Evolutionary conservation across 2,113 vertebrate genomes (phyloP).

Genomic region (Ibidorhyncha struthersii): DNA sequence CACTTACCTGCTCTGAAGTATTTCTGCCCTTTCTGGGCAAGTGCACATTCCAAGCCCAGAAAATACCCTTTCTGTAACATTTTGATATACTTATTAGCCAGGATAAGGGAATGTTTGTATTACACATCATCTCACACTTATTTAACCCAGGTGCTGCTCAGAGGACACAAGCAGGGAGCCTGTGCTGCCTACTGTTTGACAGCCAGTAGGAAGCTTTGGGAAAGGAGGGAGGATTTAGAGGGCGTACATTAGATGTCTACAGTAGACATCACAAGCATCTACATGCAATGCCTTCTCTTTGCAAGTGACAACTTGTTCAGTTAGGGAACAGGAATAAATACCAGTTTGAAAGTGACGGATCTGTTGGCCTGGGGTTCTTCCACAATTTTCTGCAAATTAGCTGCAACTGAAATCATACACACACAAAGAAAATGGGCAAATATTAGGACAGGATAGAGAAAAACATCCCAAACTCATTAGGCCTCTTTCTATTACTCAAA

Average conservation of each 20-base stretch:
- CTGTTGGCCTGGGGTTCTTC: slow-evolving; percentile 94
- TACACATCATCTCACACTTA: not conserved
- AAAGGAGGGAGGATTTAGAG: not conserved
- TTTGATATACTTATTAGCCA: not conserved
- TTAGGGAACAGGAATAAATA: slow-evolving; percentile 75
- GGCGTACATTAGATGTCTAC: not conserved
- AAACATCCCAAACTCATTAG: not conserved
- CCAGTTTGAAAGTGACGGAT: slow-evolving; percentile 98
- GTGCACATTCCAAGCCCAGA: not conserved
- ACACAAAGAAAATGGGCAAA: slow-evolving; percentile 35
- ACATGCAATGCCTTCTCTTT: not conserved
- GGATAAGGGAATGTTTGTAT: not conserved
- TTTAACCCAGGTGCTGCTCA: not conserved
- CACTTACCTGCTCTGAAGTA: not conserved
- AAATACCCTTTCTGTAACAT: not conserved
- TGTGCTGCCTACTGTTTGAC: not conserved
- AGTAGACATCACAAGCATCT: not conserved
- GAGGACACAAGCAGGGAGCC: not conserved
- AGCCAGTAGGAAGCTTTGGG: not conserved
- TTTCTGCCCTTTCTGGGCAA: not conserved
- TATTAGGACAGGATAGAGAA: not conserved
- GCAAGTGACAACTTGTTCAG: not conserved
- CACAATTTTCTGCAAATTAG: slow-evolving; percentile 99
- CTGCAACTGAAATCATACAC: slow-evolving; percentile 89
- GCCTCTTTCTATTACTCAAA: not conserved